Conservation (phyloP, 2,888 invertebrate species). For the Agrypnus murinus region DNA sequence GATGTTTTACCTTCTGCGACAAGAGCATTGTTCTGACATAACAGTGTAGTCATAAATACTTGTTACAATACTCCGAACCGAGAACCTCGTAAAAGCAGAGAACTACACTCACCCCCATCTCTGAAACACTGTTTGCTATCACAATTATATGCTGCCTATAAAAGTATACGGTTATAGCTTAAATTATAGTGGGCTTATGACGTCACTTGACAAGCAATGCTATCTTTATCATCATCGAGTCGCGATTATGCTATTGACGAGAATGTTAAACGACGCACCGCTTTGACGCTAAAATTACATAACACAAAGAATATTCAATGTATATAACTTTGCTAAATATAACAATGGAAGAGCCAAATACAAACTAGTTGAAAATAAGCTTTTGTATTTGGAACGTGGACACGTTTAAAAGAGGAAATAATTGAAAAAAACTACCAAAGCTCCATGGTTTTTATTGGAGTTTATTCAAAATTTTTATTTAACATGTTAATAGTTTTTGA, state of each 20-base stretch:
- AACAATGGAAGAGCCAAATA: not conserved
- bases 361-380: not conserved
- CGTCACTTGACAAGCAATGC: conserved; percentile 21
- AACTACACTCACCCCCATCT: conserved; percentile 35
- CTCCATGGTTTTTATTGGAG: too few species aligned
- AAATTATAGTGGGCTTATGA: conserved; percentile 34
- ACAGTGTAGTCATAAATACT: conserved; percentile 50
- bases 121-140: conserved; percentile 31
- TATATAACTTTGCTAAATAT: conserved; percentile 7
- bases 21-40: conserved; percentile 49
- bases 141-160: conserved; percentile 46
- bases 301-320: not conserved
- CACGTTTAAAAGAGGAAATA: too few species aligned
- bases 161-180: conserved; percentile 42
- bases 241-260: not conserved
- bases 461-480: too few species aligned
- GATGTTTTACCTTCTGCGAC: conserved; percentile 45
- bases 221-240: conserved; percentile 26
- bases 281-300: not conserved
- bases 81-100: conserved; percentile 45
- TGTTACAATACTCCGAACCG: conserved; percentile 45
- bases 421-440: too few species aligned
- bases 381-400: too few species aligned
- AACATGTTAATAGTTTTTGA: too few species aligned
- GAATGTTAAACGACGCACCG: not conserved